Base-by-base conservation (phyloP, 2,113 vertebrate genomes). In the Cyanocitta stelleri region DNA sequence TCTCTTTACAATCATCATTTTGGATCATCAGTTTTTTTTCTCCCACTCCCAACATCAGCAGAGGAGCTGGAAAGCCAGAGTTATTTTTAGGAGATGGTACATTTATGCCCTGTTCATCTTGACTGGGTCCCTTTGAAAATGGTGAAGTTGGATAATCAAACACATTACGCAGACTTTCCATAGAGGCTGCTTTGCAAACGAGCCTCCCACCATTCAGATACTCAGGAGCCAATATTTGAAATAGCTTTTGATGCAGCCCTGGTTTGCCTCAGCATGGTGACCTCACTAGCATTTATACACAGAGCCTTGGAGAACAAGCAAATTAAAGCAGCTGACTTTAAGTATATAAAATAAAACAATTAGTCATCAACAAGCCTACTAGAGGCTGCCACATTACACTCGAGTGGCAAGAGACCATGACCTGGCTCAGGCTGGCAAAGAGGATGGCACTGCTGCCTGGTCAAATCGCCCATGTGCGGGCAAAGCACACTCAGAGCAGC, bases 11-110 rank as follows among this genome's bases (percentile, higher is more conserved):
- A 4, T 58, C 49, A 72, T 82, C 52, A 9, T 24, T n/a, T 63
- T 56, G 67, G 71, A 82, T 41, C 19, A 2, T 61, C 32, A 8
- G 44, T 43, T 46, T 33, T 79, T 30, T 33, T 54, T 33, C 73
- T 90, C 35, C 35, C 37, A 37, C 20, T 74, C 73, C 58, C 58
- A 81, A 5, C 55, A 76, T 67, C 71, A 83, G 58, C 78, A 83
- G 67, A 92, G 84, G 91, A 93, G 58, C n/a, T 82, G 85, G 52
- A 66, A 89, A 96, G 75, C 20, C 86, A 56, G 46, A 44, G 69
- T 74, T 94, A 94, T 93, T 93, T 97, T 94, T 93, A 95, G 69
- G 74, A 79, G 82, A 89, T n/a, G 63, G 86, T 91, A 73, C 64
- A 87, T 88, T 61, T 75, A 85, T 74, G 72, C 51, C 46, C 67